Evolutionary conservation across 2,888 invertebrate genomes (phyloP).

Genomic region (Aphelenchoides bicaudatus): DNA sequence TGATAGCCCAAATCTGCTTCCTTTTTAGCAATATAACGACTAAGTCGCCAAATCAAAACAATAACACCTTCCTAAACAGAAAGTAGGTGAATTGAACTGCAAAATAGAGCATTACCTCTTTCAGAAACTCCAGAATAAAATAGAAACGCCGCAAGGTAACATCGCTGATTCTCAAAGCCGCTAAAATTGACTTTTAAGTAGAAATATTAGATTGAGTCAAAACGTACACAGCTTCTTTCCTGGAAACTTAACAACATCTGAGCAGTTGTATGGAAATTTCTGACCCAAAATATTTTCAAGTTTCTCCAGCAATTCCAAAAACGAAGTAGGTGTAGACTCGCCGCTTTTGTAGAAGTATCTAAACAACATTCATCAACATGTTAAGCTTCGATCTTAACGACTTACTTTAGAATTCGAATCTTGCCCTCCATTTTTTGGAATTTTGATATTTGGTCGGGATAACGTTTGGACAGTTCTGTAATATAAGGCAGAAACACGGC

Average conservation of each 20-base stretch:
- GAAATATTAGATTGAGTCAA: slow-evolving; percentile 6
- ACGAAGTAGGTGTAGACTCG: background rate
- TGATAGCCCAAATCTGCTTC: slow-evolving; percentile 47
- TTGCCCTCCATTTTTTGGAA: slow-evolving; percentile 58
- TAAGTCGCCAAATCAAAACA: slow-evolving; percentile 41
- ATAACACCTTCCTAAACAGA: slow-evolving; percentile 40
- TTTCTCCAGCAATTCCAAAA: slow-evolving; percentile 24
- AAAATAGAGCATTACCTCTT: too few relatives aligned
- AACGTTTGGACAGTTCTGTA: too few relatives aligned
- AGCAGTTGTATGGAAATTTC: slow-evolving; percentile 51
- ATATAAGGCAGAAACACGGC: slow-evolving; percentile 41
- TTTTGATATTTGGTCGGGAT: slow-evolving; percentile 46
- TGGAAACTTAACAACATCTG: slow-evolving; percentile 55
- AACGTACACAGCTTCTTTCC: background rate
- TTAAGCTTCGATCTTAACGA: background rate
- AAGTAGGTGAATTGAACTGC: too few relatives aligned
- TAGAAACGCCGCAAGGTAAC: slow-evolving; percentile 45
- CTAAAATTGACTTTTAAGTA: slow-evolving; percentile 28
- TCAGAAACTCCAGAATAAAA: slow-evolving; percentile 31
- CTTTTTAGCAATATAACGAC: slow-evolving; percentile 35
- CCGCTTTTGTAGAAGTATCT: slow-evolving; percentile 50
- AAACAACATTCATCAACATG: slow-evolving; percentile 16
- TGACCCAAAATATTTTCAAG: slow-evolving; percentile 38
- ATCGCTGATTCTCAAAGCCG: slow-evolving; percentile 52
- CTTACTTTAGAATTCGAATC: slow-evolving; percentile 45